Percentiles rank a stretch among this genome's conserved stretches.
phyloP scores from a whole-genome alignment of 2,888 invertebrate species.

The Xestia rhomboidea region DNA sequence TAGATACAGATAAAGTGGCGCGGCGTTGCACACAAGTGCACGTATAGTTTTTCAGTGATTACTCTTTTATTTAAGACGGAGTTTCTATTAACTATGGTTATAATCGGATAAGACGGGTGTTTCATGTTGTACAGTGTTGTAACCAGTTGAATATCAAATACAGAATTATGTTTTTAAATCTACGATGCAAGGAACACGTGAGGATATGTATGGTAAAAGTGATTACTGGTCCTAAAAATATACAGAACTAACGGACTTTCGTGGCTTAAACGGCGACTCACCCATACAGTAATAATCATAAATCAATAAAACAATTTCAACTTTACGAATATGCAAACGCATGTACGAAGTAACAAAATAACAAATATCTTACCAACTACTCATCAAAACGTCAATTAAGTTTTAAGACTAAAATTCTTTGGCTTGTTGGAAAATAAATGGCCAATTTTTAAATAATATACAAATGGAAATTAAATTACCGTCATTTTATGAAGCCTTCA shows the following conservation, averaged over 20 bases:
- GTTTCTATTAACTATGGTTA: slow-evolving; percentile 12
- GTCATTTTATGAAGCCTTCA: slow-evolving; percentile 62
- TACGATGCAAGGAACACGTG: slow-evolving; percentile 62
- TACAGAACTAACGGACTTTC: slow-evolving; percentile 31
- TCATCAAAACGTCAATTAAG: slow-evolving; percentile 53
- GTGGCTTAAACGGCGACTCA: slow-evolving; percentile 42
- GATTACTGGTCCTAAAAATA: slow-evolving; percentile 35
- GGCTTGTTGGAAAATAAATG: slow-evolving; percentile 64
- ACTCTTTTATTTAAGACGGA: slow-evolving; percentile 12
- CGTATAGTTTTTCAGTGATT: slow-evolving; percentile 41
- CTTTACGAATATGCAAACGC: slow-evolving; percentile 55
- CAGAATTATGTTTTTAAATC: slow-evolving; percentile 34
- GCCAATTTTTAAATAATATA: slow-evolving; percentile 58
- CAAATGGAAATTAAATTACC: slow-evolving; percentile 54
- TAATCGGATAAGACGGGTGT: background rate
- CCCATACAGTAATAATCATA: slow-evolving; percentile 37
- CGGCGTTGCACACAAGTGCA: background rate
- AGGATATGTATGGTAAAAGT: slow-evolving; percentile 61
- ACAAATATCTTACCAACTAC: slow-evolving; percentile 62
- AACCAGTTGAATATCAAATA: slow-evolving; percentile 36
- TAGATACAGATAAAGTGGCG: background rate
- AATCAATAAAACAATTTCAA: slow-evolving; percentile 53
- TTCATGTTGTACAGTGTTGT: slow-evolving; percentile 7
- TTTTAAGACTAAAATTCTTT: slow-evolving; percentile 70
- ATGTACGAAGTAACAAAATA: slow-evolving; percentile 55